Conservation (phyloP, 2,888 invertebrate genomes). For the Drosophila pseudotakahashii region DNA sequence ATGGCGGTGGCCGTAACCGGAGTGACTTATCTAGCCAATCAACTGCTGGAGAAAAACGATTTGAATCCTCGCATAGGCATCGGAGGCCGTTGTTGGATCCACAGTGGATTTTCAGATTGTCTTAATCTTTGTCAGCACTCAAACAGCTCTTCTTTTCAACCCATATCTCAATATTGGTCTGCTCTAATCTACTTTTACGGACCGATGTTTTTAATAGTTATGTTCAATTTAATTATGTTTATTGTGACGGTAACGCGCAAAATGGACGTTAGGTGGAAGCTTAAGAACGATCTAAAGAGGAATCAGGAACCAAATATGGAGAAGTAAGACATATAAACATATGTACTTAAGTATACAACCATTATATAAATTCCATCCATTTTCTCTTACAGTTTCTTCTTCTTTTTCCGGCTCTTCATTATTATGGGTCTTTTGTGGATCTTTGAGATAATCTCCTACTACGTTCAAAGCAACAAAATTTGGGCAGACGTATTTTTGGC, state of each 20-base stretch:
- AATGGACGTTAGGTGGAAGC: background rate
- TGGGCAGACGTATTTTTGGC: background rate
- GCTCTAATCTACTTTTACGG: conserved; percentile 79
- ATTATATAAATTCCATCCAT: background rate
- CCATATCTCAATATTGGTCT: conserved; percentile 66
- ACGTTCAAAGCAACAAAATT: conserved; percentile 53
- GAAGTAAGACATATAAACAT: background rate
- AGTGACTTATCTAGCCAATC: conserved; percentile 75
- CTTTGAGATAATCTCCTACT: conserved; percentile 91
- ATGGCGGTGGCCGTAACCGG: conserved; percentile 63
- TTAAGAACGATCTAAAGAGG: background rate
- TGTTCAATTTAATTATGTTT: conserved; percentile 77
- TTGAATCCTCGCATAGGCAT: conserved; percentile 85
- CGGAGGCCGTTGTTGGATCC: conserved; percentile 85
- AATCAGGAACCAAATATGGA: background rate
- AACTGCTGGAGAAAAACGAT: conserved; percentile 16
- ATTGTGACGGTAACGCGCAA: conserved; percentile 74
- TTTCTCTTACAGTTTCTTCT: background rate
- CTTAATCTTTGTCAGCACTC: background rate
- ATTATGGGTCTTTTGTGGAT: conserved; percentile 95
- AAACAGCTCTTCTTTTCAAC: no score
- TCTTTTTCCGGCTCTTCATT: conserved; percentile 90
- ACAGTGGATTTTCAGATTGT: conserved; percentile 82
- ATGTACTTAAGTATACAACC: no score
- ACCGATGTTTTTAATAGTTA: conserved; percentile 75